phyloP scores from a whole-genome alignment of 2,888 invertebrate genomes.

The Hypsopygia costalis region DNA sequence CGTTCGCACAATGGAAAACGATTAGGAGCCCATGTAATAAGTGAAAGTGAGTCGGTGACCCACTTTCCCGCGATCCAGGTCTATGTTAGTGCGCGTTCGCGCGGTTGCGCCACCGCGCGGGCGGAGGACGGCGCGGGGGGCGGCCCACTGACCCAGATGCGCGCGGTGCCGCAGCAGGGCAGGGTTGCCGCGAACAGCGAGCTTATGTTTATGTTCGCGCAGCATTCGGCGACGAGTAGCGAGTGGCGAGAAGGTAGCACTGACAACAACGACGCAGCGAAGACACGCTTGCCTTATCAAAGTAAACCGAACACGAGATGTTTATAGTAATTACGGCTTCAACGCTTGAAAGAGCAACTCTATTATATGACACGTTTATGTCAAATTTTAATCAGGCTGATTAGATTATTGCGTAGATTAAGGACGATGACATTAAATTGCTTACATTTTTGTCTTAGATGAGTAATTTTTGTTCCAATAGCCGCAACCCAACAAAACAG shows the following conservation, averaged over 20 bases:
- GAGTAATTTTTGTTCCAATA: too few species aligned
- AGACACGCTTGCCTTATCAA: slow-evolving; percentile 1
- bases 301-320: neutral
- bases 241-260: slow-evolving; percentile 25
- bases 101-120: slow-evolving; percentile 76
- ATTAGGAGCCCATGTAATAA: slow-evolving; percentile 90
- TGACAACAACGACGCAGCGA: slow-evolving; percentile 22
- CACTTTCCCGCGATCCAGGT: slow-evolving; percentile 96
- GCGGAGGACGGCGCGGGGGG: slow-evolving; percentile 78
- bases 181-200: slow-evolving; percentile 75
- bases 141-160: slow-evolving; percentile 93
- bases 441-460: too few species aligned
- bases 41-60: slow-evolving; percentile 95
- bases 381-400: too few species aligned
- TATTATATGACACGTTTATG: too few species aligned
- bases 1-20: slow-evolving; percentile 85
- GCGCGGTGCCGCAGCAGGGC: slow-evolving; percentile 82
- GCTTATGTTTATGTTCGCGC: slow-evolving; percentile 70
- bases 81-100: slow-evolving; percentile 88
- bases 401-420: too few species aligned
- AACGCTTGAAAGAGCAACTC: too few species aligned
- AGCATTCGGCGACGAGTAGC: slow-evolving; percentile 44
- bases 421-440: too few species aligned
- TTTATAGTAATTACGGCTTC: too few species aligned
- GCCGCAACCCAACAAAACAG: too few species aligned